Evolutionary conservation across 2,888 invertebrate genomes (phyloP).

Genomic region (Mamestra brassicae): DNA sequence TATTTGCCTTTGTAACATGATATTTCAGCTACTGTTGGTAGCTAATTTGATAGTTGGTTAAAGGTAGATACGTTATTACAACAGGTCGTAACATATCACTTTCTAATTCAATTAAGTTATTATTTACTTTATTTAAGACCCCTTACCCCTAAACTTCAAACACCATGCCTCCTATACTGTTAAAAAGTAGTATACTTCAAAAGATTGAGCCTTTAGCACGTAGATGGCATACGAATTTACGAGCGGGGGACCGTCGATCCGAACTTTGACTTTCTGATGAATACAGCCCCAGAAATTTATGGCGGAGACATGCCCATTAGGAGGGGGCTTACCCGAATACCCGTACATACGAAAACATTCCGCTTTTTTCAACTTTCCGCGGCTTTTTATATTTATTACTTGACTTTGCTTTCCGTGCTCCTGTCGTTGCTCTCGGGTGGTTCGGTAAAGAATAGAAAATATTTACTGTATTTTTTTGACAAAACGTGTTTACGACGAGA

Average conservation of each 20-base stretch:
- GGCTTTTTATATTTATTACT: conserved; percentile 37
- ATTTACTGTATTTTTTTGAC: conserved; percentile 6
- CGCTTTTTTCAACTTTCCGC: conserved; percentile 31
- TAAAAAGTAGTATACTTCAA: conserved; percentile 42
- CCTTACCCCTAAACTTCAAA: neutral
- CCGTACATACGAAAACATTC: conserved; percentile 50
- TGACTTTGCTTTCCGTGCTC: neutral
- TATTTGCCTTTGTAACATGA: too few relatives aligned
- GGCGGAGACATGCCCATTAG: conserved; percentile 58
- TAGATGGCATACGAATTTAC: conserved; percentile 59
- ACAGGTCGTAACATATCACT: neutral
- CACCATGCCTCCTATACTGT: conserved; percentile 10
- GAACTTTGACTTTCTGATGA: conserved; percentile 63
- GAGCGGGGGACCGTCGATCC: conserved; percentile 54
- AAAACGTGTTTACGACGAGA: neutral
- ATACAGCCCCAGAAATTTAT: conserved; percentile 57
- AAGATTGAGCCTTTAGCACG: conserved; percentile 63
- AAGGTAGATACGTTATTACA: too few relatives aligned
- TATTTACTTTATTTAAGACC: neutral
- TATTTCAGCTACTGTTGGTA: too few relatives aligned
- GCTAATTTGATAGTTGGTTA: too few relatives aligned
- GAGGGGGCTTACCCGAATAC: conserved; percentile 26
- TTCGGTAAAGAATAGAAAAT: neutral
- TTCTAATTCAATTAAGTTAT: neutral
- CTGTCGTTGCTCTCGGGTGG: neutral